phyloP scores from a whole-genome alignment of 2,797 vertebrate genomes.

The Sternarchorhynchus goeldii region DNA sequence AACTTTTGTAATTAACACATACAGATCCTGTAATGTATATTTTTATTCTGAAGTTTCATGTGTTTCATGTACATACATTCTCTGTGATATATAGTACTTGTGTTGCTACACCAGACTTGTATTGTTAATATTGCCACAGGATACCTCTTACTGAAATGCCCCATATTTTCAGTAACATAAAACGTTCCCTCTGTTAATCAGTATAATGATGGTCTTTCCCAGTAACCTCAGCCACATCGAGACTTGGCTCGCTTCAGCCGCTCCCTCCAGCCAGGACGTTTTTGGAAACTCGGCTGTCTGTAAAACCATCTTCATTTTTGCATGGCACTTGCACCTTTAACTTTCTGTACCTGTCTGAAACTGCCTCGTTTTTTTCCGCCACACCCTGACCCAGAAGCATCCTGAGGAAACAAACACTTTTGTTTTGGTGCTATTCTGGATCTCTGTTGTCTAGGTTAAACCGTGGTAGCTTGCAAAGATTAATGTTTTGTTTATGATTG shows the following conservation, averaged over 20 bases:
- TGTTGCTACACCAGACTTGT: neutral
- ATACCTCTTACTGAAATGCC: neutral
- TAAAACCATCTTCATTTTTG: constrained; percentile 25
- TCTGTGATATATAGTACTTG: neutral
- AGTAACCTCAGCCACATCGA: constrained; percentile 4
- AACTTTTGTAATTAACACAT: too few relatives aligned
- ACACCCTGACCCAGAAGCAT: constrained; percentile 21
- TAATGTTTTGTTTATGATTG: constrained; percentile 13
- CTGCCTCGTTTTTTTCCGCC: neutral
- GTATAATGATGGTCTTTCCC: constrained; percentile 7
- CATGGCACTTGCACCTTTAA: constrained; percentile 32
- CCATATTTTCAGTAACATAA: neutral
- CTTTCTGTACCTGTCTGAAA: constrained; percentile 8
- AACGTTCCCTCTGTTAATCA: constrained; percentile 11
- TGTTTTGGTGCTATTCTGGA: constrained; percentile 13
- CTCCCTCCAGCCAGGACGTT: neutral
- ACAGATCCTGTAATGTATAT: too few relatives aligned
- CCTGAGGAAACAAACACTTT: constrained; percentile 47
- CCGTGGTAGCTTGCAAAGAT: neutral
- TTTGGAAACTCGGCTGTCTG: constrained; percentile 8
- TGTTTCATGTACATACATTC: too few relatives aligned
- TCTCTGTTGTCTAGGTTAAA: neutral
- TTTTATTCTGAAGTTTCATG: too few relatives aligned
- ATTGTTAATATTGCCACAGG: neutral
- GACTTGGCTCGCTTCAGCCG: neutral